Evolutionary conservation across 2,113 vertebrate genomes (phyloP).

Genomic region (Pseudorasbora parva): DNA sequence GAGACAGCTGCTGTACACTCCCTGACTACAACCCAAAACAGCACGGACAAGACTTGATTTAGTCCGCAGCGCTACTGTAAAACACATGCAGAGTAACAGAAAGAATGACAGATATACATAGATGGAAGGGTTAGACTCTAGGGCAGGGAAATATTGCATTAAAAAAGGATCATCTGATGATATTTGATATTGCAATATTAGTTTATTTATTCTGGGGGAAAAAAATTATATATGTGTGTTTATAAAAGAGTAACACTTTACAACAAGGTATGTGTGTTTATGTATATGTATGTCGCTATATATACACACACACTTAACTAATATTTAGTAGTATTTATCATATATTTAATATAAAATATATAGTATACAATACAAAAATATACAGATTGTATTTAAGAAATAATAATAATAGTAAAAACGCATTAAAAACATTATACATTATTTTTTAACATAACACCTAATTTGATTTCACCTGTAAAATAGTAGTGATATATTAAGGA

Average conservation of each 20-base stretch:
- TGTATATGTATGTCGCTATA: no score
- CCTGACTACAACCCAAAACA: conserved; percentile 26
- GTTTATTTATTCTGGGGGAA: neutral
- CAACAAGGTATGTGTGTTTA: no score
- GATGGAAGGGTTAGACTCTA: neutral
- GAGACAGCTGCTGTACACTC: conserved; percentile 36
- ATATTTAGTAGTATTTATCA: no score
- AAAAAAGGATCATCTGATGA: no score
- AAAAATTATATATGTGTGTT: no score
- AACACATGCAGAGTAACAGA: neutral
- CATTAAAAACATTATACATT: neutral
- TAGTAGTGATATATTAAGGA: neutral
- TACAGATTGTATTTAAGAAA: no score
- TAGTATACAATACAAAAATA: no score
- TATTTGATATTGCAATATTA: neutral
- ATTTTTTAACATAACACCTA: neutral
- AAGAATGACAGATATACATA: neutral
- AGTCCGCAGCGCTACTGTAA: conserved; percentile 13
- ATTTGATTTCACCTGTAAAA: neutral
- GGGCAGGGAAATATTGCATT: neutral
- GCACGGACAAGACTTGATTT: conserved; percentile 6
- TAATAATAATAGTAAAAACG: no score
- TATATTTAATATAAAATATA: no score
- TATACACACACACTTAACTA: no score
- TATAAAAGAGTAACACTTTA: no score